These are phyloP conservation scores for Dipodomys merriami DNA, from an alignment of 2,113 vertebrate genomes.

Conservation along the genomic window DNA sequence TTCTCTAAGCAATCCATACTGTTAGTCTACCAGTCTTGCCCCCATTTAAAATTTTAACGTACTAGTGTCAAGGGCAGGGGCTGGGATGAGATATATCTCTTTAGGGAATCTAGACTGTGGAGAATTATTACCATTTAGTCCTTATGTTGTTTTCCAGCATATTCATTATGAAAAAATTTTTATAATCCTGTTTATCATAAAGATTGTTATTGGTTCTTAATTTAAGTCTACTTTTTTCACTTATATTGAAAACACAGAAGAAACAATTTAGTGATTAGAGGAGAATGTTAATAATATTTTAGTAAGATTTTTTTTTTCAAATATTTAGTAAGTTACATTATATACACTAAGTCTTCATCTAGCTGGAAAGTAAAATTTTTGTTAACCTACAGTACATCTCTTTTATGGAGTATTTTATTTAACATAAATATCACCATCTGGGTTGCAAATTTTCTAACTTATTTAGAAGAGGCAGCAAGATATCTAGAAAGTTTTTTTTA, in stretches of 20 bases:
- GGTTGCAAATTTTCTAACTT: background rate
- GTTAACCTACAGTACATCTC: background rate
- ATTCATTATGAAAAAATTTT: background rate
- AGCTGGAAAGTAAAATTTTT: constrained; percentile 12
- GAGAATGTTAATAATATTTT: constrained; percentile 49
- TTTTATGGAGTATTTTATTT: background rate
- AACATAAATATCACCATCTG: background rate
- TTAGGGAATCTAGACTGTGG: background rate
- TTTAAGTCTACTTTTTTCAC: constrained; percentile 12
- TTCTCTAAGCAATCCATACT: background rate
- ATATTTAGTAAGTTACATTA: background rate
- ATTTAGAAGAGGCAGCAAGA: background rate
- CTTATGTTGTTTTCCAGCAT: background rate
- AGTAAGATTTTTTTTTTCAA: background rate
- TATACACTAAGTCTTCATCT: background rate
- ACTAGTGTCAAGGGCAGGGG: background rate
- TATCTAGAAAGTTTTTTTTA: background rate
- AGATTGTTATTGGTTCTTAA: constrained; percentile 32
- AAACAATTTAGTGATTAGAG: constrained; percentile 33
- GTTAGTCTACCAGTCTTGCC: background rate
- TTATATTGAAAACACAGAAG: background rate
- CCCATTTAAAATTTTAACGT: background rate
- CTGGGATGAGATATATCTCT: background rate
- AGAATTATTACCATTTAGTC: background rate
- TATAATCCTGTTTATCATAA: constrained; percentile 26